These are phyloP conservation scores for Dendrocopos noguchii DNA, from an alignment of 2,113 vertebrate genomes.

Conservation along the genomic window DNA sequence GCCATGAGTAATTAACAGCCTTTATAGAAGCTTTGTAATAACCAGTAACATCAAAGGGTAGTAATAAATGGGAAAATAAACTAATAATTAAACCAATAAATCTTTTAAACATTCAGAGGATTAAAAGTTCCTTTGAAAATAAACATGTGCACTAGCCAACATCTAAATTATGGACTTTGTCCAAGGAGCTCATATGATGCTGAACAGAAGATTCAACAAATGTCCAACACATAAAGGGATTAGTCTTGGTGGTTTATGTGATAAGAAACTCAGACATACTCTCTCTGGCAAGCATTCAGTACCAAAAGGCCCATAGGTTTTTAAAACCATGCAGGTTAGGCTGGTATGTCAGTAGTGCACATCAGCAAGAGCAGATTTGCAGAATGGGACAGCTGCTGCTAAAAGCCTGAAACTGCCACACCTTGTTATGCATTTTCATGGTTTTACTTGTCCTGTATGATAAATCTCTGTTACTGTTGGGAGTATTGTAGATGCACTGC, in stretches of 20 bases:
- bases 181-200: background rate
- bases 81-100: conserved; percentile 63
- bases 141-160: conserved; percentile 2
- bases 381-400: background rate
- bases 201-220: conserved; percentile 26
- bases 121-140: conserved; percentile 55
- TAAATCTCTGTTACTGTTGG: background rate
- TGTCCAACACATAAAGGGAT: background rate
- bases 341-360: background rate
- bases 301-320: background rate
- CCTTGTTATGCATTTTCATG: background rate
- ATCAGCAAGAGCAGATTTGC: background rate
- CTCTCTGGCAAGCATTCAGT: background rate
- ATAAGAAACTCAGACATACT: background rate
- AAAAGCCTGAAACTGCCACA: background rate
- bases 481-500: background rate
- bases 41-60: conserved; percentile 42
- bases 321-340: background rate
- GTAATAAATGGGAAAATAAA: conserved; percentile 55
- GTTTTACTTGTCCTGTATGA: background rate
- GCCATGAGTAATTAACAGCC: conserved; percentile 52
- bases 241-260: background rate
- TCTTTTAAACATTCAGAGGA: conserved; percentile 44
- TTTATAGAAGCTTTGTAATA: conserved; percentile 37
- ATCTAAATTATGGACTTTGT: conserved; percentile 14